Evolutionary conservation across 2,113 vertebrate genomes (phyloP).

Genomic region (Oreochromis spilurus): DNA sequence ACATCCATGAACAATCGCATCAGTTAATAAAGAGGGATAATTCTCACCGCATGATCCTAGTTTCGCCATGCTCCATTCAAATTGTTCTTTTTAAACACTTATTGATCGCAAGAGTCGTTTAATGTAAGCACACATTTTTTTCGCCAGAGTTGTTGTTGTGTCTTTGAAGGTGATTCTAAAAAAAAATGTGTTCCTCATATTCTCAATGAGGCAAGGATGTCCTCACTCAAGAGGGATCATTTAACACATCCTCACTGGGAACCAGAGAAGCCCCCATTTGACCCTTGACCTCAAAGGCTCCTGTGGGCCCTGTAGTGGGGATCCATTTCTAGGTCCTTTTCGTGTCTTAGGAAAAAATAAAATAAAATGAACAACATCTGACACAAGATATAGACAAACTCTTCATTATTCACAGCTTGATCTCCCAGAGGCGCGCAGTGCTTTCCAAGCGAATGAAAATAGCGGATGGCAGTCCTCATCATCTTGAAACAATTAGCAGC

Average conservation of each 20-base stretch:
- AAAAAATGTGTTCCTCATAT: conserved; percentile 32
- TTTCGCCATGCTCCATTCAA: conserved; percentile 31
- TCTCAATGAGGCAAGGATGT: conserved; percentile 19
- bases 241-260: conserved; percentile 32
- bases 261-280: conserved; percentile 45
- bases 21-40: conserved; percentile 29
- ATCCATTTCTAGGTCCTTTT: conserved; percentile 58
- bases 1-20: conserved; percentile 33
- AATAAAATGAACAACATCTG: conserved; percentile 69
- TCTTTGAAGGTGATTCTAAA: conserved; percentile 8
- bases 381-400: conserved; percentile 68
- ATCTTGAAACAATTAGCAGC: conserved; percentile 55
- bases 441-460: conserved; percentile 56
- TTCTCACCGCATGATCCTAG: conserved; percentile 16
- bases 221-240: neutral
- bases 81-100: conserved; percentile 1
- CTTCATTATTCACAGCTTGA: conserved; percentile 65
- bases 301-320: conserved; percentile 29
- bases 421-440: conserved; percentile 42
- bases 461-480: conserved; percentile 29
- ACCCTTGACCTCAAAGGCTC: conserved; percentile 54
- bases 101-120: conserved; percentile 42
- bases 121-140: conserved; percentile 17
- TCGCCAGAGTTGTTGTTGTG: conserved; percentile 13
- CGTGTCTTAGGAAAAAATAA: conserved; percentile 48